phyloP scores from a whole-genome alignment of 2,113 vertebrate genomes.

The Scopus umbretta region DNA sequence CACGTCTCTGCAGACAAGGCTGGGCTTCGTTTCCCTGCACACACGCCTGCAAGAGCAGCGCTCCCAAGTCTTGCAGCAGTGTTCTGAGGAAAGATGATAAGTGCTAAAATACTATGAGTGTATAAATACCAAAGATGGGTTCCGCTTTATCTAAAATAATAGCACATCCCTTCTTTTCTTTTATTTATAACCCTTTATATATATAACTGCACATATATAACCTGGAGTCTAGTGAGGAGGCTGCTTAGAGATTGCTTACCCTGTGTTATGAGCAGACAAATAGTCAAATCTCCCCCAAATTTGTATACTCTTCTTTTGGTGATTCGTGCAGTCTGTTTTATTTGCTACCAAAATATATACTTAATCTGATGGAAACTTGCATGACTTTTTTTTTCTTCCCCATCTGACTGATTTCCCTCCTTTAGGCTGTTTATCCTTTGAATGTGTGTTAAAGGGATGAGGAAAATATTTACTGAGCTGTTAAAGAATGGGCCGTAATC shows the following conservation, averaged over 20 bases:
- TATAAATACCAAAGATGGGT: background rate
- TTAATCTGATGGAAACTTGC: background rate
- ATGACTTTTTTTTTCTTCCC: background rate
- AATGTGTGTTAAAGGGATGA: background rate
- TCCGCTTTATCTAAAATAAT: background rate
- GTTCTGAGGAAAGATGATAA: background rate
- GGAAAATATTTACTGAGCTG: conserved; percentile 24
- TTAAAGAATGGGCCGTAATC: conserved; percentile 18
- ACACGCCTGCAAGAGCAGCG: rapidly evolving
- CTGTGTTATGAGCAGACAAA: background rate
- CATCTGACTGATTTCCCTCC: background rate
- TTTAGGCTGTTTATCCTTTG: conserved; percentile 39
- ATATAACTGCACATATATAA: background rate
- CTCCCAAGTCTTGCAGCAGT: rapidly evolving
- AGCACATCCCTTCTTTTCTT: background rate
- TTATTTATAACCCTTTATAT: background rate
- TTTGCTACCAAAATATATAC: background rate
- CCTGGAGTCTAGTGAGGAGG: background rate
- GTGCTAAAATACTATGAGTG: background rate
- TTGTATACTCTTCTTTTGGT: background rate
- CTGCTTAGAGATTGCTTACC: background rate
- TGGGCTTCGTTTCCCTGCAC: rapidly evolving
- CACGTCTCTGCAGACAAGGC: rapidly evolving
- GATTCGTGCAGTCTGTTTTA: background rate
- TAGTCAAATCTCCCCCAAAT: background rate